phyloP scores from a whole-genome alignment of 2,113 vertebrate genomes.

The Rousettus leschenaultii region DNA sequence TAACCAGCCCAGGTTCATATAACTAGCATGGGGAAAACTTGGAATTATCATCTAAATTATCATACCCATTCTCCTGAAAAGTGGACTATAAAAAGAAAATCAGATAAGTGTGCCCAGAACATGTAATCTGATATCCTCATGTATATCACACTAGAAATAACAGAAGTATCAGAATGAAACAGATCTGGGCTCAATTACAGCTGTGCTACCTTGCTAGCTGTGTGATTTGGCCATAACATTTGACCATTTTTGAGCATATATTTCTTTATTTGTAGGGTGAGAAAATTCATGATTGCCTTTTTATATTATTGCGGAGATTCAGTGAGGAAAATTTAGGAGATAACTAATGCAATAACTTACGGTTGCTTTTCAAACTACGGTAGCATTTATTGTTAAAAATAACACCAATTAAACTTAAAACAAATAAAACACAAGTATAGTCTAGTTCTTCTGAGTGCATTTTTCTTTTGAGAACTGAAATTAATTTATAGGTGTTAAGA shows the following conservation, averaged over 20 bases:
- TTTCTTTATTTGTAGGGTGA: background rate
- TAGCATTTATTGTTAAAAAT: background rate
- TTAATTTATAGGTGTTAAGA: background rate
- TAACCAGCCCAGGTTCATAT: background rate
- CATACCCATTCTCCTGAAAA: background rate
- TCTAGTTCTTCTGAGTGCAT: background rate
- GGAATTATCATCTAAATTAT: background rate
- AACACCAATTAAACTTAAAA: background rate
- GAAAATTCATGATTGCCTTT: background rate
- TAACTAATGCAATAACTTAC: background rate
- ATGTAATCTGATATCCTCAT: background rate
- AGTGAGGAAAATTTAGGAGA: background rate
- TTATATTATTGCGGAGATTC: background rate
- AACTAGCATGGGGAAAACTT: background rate
- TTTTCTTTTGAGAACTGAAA: background rate
- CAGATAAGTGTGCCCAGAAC: background rate
- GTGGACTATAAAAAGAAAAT: background rate
- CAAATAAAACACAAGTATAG: background rate
- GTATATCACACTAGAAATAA: background rate
- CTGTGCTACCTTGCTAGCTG: background rate
- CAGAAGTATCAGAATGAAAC: background rate
- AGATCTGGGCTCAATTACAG: background rate
- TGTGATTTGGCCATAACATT: background rate
- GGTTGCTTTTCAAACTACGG: background rate
- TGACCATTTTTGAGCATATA: background rate